Evolutionary conservation across 2,797 vertebrate species (phyloP), one percentile per base, ranked within the genome.

Genomic region (Sebastes taczanowskii): DNA sequence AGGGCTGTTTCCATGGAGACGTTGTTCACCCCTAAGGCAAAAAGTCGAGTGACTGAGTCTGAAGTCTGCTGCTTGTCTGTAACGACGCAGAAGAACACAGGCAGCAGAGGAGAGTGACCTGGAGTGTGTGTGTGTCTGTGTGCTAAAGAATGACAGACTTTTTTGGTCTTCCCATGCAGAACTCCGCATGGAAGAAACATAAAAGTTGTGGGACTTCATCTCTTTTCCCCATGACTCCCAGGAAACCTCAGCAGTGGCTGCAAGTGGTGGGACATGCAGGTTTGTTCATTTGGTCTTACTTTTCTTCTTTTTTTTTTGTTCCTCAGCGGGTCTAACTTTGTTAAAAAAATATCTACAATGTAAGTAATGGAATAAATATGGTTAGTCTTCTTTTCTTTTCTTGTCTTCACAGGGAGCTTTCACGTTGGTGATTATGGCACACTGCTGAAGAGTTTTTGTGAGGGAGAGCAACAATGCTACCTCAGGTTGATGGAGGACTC

Each of bases 261-360:
- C 97, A 97, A 90, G 95, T 97, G 70, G 96, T 97, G 0, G 97
- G 97, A 74, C 97, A 97, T 42, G 95, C 96, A 93, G 97, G 97
- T 97, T 83, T 72, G 93, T 88, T 71, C 16, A 18, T 42, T 14
- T 35, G 20, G n/a, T 71, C 9, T 59, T 27, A 11, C 13, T 58
- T 29, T 16, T 46, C 3, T 29, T 13, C n/a, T 30, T 3, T 38
- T 29, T 38, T 5, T 53, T 34, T 71, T 58, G 11, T 7, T 18
- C 18, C 59, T 60, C 2, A 23, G 16, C 0, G 1, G 23, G 11
- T 58, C 2, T 13, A n/a, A 49, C 67, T 60, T 46, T 25, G 6
- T 4, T 42, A 18, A 14, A 27, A 32, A 11, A 16, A 53, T 1
- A 65, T 22, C 7, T 11, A 42, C 13, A 20, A 6, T 58, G 6